Base-by-base conservation (phyloP, 2,888 invertebrate genomes). In the Dione juno region DNA sequence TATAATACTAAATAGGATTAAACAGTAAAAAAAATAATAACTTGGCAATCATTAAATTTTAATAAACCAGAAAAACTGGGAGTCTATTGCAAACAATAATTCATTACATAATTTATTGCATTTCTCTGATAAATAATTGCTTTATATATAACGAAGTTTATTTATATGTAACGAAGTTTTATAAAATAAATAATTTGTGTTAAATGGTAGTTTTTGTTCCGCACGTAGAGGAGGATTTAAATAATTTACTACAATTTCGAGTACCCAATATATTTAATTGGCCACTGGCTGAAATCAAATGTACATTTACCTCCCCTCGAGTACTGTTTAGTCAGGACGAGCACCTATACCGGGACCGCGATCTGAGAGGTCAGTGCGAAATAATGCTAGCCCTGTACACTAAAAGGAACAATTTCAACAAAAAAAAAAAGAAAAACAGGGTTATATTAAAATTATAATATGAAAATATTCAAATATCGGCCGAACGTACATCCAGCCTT, bases 401-500 rank as follows among this genome's bases (percentile, higher is more conserved):
- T 78, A 87, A 86, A 89, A 91, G 92, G 88, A 91, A 90, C 86
- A 91, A 89, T 82, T 86, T 90, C 84, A 91, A 90, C 90, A 89
- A 90, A 91, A 57, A 88, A 89, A 90, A 91, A 57, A 88, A 87
- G 85, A 89, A 82, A 92, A 93, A 92, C 90, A 90, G 87, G 90
- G 90, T 92, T 92, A 92, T 92, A 92, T 92, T 92, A 92, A 92
- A 93, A 93, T 93, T 90, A 93, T 91, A 92, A 92, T 92, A 93
- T 92, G 92, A 92, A 93, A 93, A 92, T 93, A 92, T 92, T 92
- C 92, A 93, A 93, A 92, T 92, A 92, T 90, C 82, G 84, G 86
- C 92, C 84, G 92, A 89, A 92, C 84, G 80, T 86, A 87, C 83
- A 88, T 90, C 85, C 92, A 90, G 90, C 91, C 87, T 86, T 90